Evolutionary conservation across 2,113 vertebrate genomes (phyloP).

Genomic region (Erythrocercus mccallii): DNA sequence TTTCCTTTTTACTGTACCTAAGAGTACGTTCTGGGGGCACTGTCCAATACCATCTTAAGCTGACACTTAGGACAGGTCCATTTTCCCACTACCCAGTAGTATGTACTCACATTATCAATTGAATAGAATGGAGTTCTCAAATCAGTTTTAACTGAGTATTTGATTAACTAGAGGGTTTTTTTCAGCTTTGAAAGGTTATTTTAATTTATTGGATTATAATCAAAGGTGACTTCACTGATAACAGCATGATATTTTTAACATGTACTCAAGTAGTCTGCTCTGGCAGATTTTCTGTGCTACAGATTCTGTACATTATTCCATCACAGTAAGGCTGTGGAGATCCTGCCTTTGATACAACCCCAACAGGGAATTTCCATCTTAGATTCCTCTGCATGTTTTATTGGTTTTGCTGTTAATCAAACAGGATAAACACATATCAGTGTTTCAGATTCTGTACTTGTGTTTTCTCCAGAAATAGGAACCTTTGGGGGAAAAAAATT

Average conservation of each 20-base stretch:
- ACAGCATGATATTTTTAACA: background rate
- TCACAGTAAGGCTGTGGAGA: background rate
- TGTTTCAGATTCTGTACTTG: background rate
- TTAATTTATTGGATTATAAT: background rate
- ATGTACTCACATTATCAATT: background rate
- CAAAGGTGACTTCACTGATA: background rate
- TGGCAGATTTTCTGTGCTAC: background rate
- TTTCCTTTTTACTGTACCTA: background rate
- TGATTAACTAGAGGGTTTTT: background rate
- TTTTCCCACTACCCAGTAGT: background rate
- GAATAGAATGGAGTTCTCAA: background rate
- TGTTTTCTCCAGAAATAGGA: background rate
- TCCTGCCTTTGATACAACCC: background rate
- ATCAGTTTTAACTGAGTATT: background rate
- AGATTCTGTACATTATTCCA: background rate
- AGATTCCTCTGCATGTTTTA: background rate
- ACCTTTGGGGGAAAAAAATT: background rate
- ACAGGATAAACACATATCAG: background rate
- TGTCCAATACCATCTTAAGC: background rate
- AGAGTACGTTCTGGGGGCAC: background rate
- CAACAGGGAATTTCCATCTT: background rate
- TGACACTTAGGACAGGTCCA: background rate
- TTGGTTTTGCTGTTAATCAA: background rate
- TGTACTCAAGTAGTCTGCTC: background rate
- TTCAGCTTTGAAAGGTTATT: background rate